Conservation (phyloP, 2,888 invertebrate genomes). For the Amphipyra tragopoginis region DNA sequence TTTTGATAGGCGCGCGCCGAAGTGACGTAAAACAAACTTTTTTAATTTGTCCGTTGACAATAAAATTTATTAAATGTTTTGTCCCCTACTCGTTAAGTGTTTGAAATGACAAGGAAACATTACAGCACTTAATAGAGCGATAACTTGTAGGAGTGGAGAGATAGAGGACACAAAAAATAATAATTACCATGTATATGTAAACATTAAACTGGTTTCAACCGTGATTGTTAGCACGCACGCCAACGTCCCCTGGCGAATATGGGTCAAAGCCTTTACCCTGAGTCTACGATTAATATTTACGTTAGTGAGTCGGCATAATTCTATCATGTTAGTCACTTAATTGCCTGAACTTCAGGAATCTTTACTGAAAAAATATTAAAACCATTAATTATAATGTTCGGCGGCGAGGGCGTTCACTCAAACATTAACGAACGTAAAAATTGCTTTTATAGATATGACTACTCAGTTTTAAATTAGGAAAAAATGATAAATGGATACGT, state of each 20-base stretch:
- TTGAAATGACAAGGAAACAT: constrained; percentile 68
- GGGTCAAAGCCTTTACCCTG: constrained; percentile 68
- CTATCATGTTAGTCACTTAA: constrained; percentile 66
- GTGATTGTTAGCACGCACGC: constrained; percentile 83
- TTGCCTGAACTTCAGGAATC: constrained; percentile 60
- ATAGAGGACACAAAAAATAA: constrained; percentile 75
- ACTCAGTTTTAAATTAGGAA: constrained; percentile 43
- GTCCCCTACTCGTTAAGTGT: constrained; percentile 47
- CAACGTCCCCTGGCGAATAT: constrained; percentile 64
- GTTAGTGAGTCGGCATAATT: constrained; percentile 72
- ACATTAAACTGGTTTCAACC: constrained; percentile 77
- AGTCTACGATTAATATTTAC: constrained; percentile 74
- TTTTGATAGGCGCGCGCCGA: constrained; percentile 29
- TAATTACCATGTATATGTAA: constrained; percentile 82
- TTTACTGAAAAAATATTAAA: constrained; percentile 54
- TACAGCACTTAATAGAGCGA: constrained; percentile 74
- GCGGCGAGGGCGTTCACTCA: constrained; percentile 45
- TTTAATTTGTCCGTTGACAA: constrained; percentile 44
- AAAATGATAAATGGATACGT: constrained; percentile 29
- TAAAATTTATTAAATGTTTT: constrained; percentile 42
- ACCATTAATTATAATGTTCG: constrained; percentile 57
- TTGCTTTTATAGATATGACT: constrained; percentile 49
- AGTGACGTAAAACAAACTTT: constrained; percentile 39
- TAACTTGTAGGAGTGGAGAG: constrained; percentile 73
- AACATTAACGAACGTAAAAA: constrained; percentile 51